Evolutionary conservation across 1,140 invertebrate genomes (phyloP).

Genomic region (Mactra quadrangularis): DNA sequence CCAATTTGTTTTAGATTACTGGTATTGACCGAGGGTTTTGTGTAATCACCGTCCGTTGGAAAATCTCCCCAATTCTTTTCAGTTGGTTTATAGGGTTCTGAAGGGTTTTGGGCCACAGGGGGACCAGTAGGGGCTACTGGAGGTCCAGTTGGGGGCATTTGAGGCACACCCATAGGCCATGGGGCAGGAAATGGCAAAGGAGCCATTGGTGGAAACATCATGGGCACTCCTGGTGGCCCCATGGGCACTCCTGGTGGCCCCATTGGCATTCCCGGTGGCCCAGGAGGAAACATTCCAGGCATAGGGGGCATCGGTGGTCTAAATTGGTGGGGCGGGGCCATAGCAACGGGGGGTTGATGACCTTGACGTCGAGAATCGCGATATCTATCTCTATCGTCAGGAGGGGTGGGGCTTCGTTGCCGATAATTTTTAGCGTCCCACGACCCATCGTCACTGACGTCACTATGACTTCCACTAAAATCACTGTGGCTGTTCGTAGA

Average conservation of each 20-base stretch:
- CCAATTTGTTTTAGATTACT: conserved; percentile 21
- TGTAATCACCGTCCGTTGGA: background rate
- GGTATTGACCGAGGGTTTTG: background rate
- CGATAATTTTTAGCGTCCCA: background rate
- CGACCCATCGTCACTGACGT: background rate
- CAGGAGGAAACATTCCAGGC: background rate
- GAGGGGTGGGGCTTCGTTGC: background rate
- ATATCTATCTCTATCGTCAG: background rate
- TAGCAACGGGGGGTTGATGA: too few species aligned
- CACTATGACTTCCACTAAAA: background rate
- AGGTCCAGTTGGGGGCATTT: too few species aligned
- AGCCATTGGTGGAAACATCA: conserved; percentile 23
- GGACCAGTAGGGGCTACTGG: background rate
- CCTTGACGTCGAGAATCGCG: background rate
- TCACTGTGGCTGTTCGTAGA: background rate
- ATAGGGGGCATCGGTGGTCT: background rate
- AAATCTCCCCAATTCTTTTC: conserved; percentile 22
- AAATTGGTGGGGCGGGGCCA: background rate
- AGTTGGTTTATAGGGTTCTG: background rate
- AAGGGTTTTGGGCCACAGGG: background rate
- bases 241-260: background rate
- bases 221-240: background rate
- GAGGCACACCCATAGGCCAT: too few species aligned
- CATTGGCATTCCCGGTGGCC: background rate
- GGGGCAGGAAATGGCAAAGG: background rate